These are phyloP conservation scores for Coluber constrictor DNA, from an alignment of 2,797 vertebrate species.

Conservation along the genomic window DNA sequence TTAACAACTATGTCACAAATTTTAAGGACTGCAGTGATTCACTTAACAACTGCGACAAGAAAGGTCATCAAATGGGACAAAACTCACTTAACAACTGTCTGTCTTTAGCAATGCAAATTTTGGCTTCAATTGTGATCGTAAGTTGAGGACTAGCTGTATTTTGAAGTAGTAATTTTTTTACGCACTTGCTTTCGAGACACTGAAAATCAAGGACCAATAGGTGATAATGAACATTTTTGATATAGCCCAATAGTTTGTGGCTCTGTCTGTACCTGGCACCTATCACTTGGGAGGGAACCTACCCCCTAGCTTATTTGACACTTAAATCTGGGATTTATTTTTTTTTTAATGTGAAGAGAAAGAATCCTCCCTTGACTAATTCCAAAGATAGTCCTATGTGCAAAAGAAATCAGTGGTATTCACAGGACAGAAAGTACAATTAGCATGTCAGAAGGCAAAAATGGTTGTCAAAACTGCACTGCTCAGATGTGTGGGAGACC, in stretches of 20 bases:
- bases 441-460: neutral
- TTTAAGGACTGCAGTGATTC: neutral
- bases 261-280: neutral
- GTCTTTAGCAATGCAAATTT: neutral
- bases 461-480: neutral
- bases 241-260: neutral
- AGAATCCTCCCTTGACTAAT: neutral
- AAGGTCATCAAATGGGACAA: neutral
- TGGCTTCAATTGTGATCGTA: neutral
- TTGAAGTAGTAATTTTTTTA: neutral
- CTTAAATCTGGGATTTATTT: neutral
- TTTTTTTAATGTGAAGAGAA: neutral
- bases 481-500: neutral
- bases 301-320: neutral
- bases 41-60: neutral
- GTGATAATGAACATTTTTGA: neutral
- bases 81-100: too few relatives aligned
- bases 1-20: too few relatives aligned
- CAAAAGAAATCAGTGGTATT: neutral
- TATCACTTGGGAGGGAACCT: neutral
- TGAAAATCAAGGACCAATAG: neutral
- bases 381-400: neutral
- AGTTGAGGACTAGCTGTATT: neutral
- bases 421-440: neutral
- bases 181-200: neutral